A percentile compares a stretch with the other conserved stretches of the same genome.
phyloP scores from a whole-genome alignment of 2,113 vertebrate genomes.

The Sigmodon hispidus region DNA sequence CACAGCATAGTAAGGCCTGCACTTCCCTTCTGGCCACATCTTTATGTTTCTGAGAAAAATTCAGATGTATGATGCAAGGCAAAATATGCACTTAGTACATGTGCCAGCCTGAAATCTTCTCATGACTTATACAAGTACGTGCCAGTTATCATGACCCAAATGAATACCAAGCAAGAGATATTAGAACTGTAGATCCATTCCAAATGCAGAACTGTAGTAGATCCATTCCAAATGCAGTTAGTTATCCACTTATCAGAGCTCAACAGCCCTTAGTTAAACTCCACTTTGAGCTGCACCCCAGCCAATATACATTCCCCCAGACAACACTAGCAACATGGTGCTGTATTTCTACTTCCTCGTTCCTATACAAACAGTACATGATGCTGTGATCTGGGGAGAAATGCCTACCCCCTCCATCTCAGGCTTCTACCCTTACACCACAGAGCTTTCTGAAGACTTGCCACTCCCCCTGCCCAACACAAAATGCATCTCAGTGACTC shows the following conservation, averaged over 20 bases:
- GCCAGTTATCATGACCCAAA: conserved; percentile 65
- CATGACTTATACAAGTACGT: conserved; percentile 50
- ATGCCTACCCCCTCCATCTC: background rate
- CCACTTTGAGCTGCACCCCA: conserved; percentile 67
- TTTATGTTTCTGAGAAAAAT: conserved; percentile 18
- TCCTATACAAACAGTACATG: conserved; percentile 11
- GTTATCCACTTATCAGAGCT: conserved; percentile 74
- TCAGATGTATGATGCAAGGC: background rate
- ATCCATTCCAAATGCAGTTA: conserved; percentile 69
- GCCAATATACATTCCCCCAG: conserved; percentile 62
- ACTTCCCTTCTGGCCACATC: background rate
- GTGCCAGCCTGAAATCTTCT: conserved; percentile 13
- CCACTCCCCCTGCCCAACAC: background rate
- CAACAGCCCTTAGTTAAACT: conserved; percentile 59
- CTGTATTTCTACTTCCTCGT: conserved; percentile 38
- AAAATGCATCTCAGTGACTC: background rate
- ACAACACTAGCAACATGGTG: conserved; percentile 53
- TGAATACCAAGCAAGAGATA: conserved; percentile 69
- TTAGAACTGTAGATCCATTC: conserved; percentile 50
- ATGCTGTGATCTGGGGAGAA: conserved; percentile 29
- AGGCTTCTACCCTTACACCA: background rate
- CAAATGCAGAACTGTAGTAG: too few species aligned
- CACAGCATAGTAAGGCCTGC: background rate
- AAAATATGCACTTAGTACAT: background rate
- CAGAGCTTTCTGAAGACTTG: background rate